These are phyloP conservation scores for Petroica traversi DNA, from an alignment of 2,113 vertebrate genomes.

Conservation along the genomic window DNA sequence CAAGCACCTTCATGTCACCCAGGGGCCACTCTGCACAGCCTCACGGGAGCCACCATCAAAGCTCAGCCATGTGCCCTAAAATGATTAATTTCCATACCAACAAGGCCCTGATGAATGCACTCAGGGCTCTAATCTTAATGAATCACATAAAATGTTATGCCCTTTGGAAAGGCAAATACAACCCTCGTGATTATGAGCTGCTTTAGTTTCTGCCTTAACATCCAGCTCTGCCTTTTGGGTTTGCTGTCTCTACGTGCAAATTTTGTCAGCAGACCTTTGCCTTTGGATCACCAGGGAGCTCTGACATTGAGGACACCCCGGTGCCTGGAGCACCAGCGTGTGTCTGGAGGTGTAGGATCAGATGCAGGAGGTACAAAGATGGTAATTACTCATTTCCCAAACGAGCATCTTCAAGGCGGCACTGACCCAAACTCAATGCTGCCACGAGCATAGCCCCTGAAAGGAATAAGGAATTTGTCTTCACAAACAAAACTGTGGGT, in stretches of 20 bases:
- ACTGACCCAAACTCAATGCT: neutral
- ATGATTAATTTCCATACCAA: neutral
- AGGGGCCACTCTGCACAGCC: neutral
- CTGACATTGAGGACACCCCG: neutral
- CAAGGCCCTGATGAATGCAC: neutral
- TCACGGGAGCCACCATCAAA: neutral
- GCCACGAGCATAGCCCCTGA: neutral
- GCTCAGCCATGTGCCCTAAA: neutral
- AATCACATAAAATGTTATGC: neutral
- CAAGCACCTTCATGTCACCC: neutral
- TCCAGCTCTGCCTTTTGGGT: neutral
- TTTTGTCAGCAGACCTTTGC: neutral
- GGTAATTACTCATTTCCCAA: neutral
- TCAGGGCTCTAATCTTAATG: neutral
- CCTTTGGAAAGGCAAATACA: conserved; percentile 40
- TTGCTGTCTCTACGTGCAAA: neutral
- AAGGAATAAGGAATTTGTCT: too few relatives aligned
- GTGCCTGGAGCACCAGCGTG: rapidly evolving
- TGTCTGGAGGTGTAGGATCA: neutral
- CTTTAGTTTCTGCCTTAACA: neutral
- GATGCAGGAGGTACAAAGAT: neutral
- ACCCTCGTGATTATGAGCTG: neutral
- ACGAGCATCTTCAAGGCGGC: neutral
- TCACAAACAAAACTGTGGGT: too few relatives aligned
- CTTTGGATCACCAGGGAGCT: neutral